phyloP scores from a whole-genome alignment of 2,113 vertebrate genomes.

The Ranitomeya variabilis region DNA sequence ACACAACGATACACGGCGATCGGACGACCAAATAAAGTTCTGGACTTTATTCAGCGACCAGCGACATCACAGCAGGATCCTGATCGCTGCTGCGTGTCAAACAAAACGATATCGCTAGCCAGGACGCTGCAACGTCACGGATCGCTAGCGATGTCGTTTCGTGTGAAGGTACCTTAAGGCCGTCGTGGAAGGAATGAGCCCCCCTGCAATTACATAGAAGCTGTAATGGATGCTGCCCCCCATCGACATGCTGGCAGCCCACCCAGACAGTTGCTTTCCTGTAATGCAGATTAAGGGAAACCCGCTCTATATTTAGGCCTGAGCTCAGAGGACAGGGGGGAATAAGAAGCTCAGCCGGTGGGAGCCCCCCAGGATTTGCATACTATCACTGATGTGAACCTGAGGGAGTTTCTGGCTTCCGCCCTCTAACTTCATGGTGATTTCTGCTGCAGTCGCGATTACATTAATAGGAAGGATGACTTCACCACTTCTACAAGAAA shows the following conservation, averaged over 20 bases:
- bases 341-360: neutral
- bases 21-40: no score
- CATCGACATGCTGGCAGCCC: neutral
- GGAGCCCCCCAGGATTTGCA: neutral
- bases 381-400: conserved; percentile 11
- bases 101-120: no score
- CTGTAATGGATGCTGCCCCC: neutral
- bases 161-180: no score
- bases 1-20: no score
- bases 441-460: neutral
- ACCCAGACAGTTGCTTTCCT: conserved; percentile 24
- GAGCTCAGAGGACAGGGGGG: neutral
- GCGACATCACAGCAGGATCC: no score
- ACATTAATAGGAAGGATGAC: conserved; percentile 25
- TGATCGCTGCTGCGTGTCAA: no score
- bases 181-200: no score
- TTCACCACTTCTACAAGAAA: conserved; percentile 10
- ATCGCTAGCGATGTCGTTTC: no score
- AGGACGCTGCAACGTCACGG: no score
- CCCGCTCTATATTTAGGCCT: conserved; percentile 15
- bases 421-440: neutral
- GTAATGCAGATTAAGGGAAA: conserved; percentile 28
- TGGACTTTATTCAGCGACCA: no score
- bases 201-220: no score
- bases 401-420: conserved; percentile 29